A percentile compares a stretch with the other conserved stretches of the same genome.
Conservation (phyloP, 2,113 vertebrate genomes). For the Synchiropus splendidus region DNA sequence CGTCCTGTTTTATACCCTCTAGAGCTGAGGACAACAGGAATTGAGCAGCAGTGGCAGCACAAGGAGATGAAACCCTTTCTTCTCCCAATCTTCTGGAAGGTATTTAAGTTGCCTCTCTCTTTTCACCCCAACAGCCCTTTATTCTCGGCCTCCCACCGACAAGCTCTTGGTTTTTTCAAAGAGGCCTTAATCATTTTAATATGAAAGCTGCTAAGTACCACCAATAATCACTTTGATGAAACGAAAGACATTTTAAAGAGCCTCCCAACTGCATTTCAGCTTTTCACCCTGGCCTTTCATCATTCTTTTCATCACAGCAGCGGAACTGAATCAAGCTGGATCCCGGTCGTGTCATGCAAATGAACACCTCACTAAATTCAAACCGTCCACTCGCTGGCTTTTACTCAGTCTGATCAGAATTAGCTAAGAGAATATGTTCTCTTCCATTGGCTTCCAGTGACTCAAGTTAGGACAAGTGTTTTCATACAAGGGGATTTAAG, state of each 20-base stretch:
- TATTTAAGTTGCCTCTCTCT: conserved; percentile 49
- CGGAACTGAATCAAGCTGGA: conserved; percentile 35
- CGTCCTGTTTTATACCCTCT: not conserved
- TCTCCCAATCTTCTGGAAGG: conserved; percentile 13
- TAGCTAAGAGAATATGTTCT: not conserved
- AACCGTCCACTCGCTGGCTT: too few species aligned
- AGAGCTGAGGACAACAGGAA: conserved; percentile 3
- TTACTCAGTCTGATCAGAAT: too few species aligned
- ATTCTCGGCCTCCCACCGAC: conserved; percentile 50
- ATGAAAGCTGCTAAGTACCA: conserved; percentile 68
- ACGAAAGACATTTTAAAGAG: conserved; percentile 58
- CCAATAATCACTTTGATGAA: conserved; percentile 68
- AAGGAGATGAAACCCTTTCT: not conserved
- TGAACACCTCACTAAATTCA: conserved; percentile 26
- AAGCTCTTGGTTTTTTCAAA: conserved; percentile 58
- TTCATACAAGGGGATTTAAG: too few species aligned
- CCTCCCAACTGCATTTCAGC: conserved; percentile 44
- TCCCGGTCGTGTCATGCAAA: conserved; percentile 34
- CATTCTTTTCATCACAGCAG: conserved; percentile 58
- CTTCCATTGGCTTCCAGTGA: conserved; percentile 18
- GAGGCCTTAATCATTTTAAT: conserved; percentile 68
- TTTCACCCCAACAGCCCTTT: conserved; percentile 38
- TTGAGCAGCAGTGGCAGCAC: conserved; percentile 8
- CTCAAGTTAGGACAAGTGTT: too few species aligned
- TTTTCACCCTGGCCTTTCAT: conserved; percentile 62